Base-by-base conservation (phyloP, 2,113 vertebrate species). In the Caranx melampygus region DNA sequence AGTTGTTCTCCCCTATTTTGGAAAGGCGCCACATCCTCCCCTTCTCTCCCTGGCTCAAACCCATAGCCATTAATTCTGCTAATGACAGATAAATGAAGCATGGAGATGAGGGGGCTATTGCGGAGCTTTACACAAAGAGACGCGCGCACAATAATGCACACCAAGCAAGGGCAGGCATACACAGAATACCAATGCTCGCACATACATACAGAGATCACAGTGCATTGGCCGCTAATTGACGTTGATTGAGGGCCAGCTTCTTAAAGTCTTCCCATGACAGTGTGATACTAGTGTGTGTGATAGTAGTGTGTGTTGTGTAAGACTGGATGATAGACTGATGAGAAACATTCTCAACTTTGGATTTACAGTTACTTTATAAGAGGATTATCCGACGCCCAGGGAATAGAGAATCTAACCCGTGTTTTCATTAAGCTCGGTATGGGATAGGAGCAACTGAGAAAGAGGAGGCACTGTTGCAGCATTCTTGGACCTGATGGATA, bases 11-110 rank as follows among this genome's bases (percentile, higher is more conserved):
- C 47, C 35, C 35, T 42, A 31, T 81, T 78, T 86, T 87, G 88
- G 86, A 90, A 72, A 58, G 68, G 18, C 3, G 79, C 89, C 85
- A 89, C 51, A 60, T 82, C 87, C 63, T 62, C 77, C 75, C 69
- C 21, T 81, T 88, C 65, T 63, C 72, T 81, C 72, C 37, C 82
- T 88, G 84, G 72, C 85, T 55, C 75, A 81, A 92, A 86, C 64
- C 82, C 84, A 84, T 66, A 66, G 52, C 73, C 78, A 93, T 93
- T 92, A 91, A 93, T 91, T 92, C 82, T 91, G 83, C 79, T 93
- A 92, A 93, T 91, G 91, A 86, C 80, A 84, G 89, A 89, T 92
- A 92, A 94, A 93, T 93, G 90, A 93, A 80, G 90, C 91, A 89
- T 90, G 84, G 72, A 75, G 59, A 94, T 85, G 85, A 81, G 81